phyloP scores from a whole-genome alignment of 2,113 vertebrate genomes.

The Falco punctatus region DNA sequence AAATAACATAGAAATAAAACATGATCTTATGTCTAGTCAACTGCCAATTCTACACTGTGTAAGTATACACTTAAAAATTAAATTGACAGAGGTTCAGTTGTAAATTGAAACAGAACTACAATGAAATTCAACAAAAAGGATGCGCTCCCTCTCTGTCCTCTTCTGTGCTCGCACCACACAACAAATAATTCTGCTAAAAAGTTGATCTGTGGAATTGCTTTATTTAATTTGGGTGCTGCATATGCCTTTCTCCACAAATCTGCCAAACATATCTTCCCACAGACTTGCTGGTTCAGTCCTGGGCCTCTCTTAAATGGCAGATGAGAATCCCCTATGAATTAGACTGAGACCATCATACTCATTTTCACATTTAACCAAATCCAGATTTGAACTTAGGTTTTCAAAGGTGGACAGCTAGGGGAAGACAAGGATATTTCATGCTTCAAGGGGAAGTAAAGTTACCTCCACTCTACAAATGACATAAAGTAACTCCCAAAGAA shows the following conservation, averaged over 20 bases:
- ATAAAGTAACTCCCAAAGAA: constrained; percentile 41
- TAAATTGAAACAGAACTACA: constrained; percentile 41
- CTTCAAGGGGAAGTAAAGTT: constrained; percentile 47
- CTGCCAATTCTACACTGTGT: neutral
- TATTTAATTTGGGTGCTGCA: constrained; percentile 26
- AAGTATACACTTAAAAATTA: constrained; percentile 16
- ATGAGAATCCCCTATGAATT: constrained; percentile 24
- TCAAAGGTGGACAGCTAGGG: constrained; percentile 25
- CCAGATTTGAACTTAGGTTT: constrained; percentile 53
- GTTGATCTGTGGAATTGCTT: neutral
- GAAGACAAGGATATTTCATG: constrained; percentile 47
- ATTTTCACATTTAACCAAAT: constrained; percentile 66
- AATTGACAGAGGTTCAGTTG: constrained; percentile 12
- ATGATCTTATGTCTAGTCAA: constrained; percentile 48
- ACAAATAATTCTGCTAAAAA: constrained; percentile 32
- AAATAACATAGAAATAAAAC: constrained; percentile 39
- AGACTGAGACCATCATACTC: constrained; percentile 3
- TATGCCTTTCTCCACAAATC: constrained; percentile 5
- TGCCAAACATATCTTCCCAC: constrained; percentile 33
- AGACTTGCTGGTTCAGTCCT: constrained; percentile 6
- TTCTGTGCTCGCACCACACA: neutral
- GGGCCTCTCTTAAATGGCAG: constrained; percentile 12
- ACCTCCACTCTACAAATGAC: constrained; percentile 36
- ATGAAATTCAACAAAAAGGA: neutral
- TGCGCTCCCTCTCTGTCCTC: neutral